These are phyloP conservation scores for Dasypolia templi DNA, from an alignment of 2,888 invertebrate species.

Conservation along the genomic window DNA sequence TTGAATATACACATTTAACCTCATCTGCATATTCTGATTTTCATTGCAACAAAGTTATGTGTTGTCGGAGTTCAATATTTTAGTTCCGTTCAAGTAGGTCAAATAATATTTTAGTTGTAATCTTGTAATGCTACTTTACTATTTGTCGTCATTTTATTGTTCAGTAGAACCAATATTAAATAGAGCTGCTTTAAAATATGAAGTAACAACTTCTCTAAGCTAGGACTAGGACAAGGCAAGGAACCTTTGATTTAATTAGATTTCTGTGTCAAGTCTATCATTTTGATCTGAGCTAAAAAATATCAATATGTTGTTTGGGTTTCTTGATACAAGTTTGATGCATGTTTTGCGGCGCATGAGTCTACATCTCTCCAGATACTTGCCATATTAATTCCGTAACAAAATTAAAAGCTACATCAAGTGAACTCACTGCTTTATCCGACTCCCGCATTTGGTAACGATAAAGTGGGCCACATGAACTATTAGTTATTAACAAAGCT, in stretches of 20 bases:
- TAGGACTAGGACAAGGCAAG: no score
- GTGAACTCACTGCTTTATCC: slow-evolving; percentile 10
- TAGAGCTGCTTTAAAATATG: not conserved
- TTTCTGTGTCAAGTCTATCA: not conserved
- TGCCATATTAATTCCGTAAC: not conserved
- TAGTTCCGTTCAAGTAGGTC: slow-evolving; percentile 42
- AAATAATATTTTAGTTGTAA: slow-evolving; percentile 31
- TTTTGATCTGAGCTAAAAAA: no score
- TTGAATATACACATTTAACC: slow-evolving; percentile 12
- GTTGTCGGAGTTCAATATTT: slow-evolving; percentile 36
- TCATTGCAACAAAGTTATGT: slow-evolving; percentile 31
- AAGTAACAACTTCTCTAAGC: not conserved
- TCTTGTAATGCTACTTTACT: slow-evolving; percentile 4
- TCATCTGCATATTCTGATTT: slow-evolving; percentile 43
- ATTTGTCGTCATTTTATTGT: slow-evolving; percentile 12
- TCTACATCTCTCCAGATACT: not conserved
- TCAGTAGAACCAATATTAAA: slow-evolving; percentile 11
- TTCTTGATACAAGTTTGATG: not conserved
- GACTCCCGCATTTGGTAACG: slow-evolving; percentile 3
- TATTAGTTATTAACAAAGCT: slow-evolving; percentile 58
- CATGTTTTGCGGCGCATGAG: not conserved
- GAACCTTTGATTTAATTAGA: no score
- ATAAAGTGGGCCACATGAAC: slow-evolving; percentile 1
- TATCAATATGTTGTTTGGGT: no score
- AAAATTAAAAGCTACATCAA: slow-evolving; percentile 1